These are phyloP conservation scores for Elmis aenea DNA, from an alignment of 2,888 invertebrate species.

Conservation along the genomic window DNA sequence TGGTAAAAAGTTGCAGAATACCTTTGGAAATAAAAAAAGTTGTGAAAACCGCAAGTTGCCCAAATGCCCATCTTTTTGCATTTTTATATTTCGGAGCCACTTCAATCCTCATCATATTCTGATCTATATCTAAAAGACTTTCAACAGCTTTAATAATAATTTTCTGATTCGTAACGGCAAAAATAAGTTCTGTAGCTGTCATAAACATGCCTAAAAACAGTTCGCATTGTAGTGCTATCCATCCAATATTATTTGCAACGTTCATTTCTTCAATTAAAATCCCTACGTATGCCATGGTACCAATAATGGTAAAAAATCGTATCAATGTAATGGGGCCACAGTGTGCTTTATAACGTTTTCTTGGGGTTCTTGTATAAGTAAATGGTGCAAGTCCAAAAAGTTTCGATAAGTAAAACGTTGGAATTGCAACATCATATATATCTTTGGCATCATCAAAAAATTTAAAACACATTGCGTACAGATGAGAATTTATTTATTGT, in stretches of 20 bases:
- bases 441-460: constrained; percentile 16
- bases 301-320: constrained; percentile 16
- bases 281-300: constrained; percentile 19
- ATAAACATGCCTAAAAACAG: constrained; percentile 23
- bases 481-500: no score
- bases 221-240: constrained; percentile 25
- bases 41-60: constrained; percentile 19
- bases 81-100: constrained; percentile 21
- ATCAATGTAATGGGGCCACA: constrained; percentile 15
- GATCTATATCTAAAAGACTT: constrained; percentile 16
- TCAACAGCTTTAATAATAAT: constrained; percentile 18
- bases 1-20: constrained; percentile 19
- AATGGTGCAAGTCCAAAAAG: constrained; percentile 28
- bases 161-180: constrained; percentile 20
- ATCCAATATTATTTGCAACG: constrained; percentile 17
- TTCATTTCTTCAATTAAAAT: constrained; percentile 17
- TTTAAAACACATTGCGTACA: no score
- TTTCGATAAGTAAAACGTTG: constrained; percentile 26
- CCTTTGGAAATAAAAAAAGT: constrained; percentile 20
- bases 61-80: constrained; percentile 19
- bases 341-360: constrained; percentile 14
- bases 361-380: constrained; percentile 11
- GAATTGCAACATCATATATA: constrained; percentile 24
- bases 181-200: constrained; percentile 19
- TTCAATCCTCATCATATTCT: constrained; percentile 11